Percentiles rank a stretch among this genome's conserved stretches.
Conservation (phyloP, 2,888 invertebrate species). For the Tryphoninae sp. region DNA sequence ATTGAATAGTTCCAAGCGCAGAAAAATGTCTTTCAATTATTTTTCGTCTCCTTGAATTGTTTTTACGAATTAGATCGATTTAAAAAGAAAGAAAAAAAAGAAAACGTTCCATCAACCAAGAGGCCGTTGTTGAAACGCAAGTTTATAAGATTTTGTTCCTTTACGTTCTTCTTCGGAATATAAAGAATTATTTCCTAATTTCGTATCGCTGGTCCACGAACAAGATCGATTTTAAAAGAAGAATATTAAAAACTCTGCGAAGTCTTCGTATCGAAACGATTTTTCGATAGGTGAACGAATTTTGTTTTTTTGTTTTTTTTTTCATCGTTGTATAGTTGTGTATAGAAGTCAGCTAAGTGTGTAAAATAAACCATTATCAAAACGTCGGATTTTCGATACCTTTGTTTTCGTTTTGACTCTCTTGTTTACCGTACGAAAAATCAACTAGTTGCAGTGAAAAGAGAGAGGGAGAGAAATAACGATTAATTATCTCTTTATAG, state of each 20-base stretch:
- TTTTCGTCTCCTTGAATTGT: constrained; percentile 5
- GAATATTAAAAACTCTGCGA: constrained; percentile 4
- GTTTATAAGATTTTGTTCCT: not conserved
- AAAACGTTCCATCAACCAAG: constrained; percentile 8
- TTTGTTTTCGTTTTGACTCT: not conserved
- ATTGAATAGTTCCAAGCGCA: not conserved
- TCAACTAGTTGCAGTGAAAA: not conserved
- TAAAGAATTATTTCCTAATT: constrained; percentile 31
- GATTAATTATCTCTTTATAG: constrained; percentile 56
- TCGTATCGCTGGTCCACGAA: constrained; percentile 25
- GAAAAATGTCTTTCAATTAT: not conserved
- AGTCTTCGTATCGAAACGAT: constrained; percentile 37
- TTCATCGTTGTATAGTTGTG: constrained; percentile 81
- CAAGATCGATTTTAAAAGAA: constrained; percentile 10
- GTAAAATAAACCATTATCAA: constrained; percentile 80
- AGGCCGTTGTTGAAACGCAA: constrained; percentile 22
- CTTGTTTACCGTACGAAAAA: not conserved
- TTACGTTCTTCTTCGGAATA: constrained; percentile 9
- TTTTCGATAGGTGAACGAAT: constrained; percentile 54
- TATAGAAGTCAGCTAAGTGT: constrained; percentile 80
- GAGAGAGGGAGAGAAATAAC: not conserved
- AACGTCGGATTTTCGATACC: constrained; percentile 35
- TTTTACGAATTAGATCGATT: constrained; percentile 28
- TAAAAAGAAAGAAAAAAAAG: not conserved
- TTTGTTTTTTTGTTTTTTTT: constrained; percentile 70